A percentile compares a stretch with the other conserved stretches of the same genome.
These are phyloP conservation scores for Nineta flava DNA, from an alignment of 2,888 invertebrate genomes.

Conservation along the genomic window DNA sequence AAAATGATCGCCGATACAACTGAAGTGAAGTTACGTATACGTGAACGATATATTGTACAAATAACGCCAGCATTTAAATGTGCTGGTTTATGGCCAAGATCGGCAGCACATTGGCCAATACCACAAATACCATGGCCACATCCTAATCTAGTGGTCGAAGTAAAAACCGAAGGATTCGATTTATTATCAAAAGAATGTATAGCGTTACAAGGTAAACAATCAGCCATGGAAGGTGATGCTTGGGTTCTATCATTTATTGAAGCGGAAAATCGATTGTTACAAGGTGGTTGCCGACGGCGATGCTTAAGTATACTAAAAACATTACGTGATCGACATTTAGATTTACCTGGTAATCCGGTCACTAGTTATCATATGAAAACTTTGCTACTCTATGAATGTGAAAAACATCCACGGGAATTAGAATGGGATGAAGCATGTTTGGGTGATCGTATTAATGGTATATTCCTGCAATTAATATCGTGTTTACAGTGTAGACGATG, in stretches of 20 bases:
- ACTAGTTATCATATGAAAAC: constrained; percentile 83
- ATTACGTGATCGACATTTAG: constrained; percentile 76
- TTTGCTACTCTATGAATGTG: constrained; percentile 83
- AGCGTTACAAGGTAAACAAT: constrained; percentile 66
- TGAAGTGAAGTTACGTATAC: constrained; percentile 76
- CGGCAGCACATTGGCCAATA: constrained; percentile 87
- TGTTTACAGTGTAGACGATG: constrained; percentile 89
- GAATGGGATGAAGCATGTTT: constrained; percentile 90
- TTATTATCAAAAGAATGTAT: constrained; percentile 76
- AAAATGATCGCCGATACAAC: constrained; percentile 90
- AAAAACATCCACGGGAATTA: constrained; percentile 83
- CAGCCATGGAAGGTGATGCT: constrained; percentile 89
- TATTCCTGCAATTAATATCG: constrained; percentile 88
- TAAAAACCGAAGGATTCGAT: constrained; percentile 90
- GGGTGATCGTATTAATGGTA: constrained; percentile 83
- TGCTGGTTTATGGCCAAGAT: constrained; percentile 85
- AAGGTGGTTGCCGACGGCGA: constrained; percentile 71
- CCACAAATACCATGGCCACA: constrained; percentile 87
- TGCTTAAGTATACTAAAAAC: constrained; percentile 81
- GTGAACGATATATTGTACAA: constrained; percentile 81
- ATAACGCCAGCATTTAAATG: constrained; percentile 92
- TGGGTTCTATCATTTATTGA: constrained; percentile 86
- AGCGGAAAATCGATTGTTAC: constrained; percentile 77
- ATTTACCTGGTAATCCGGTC: constrained; percentile 75
- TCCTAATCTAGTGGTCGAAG: constrained; percentile 78